These are phyloP conservation scores for Stegostoma tigrinum DNA, from an alignment of 2,113 vertebrate genomes.

Conservation along the genomic window DNA sequence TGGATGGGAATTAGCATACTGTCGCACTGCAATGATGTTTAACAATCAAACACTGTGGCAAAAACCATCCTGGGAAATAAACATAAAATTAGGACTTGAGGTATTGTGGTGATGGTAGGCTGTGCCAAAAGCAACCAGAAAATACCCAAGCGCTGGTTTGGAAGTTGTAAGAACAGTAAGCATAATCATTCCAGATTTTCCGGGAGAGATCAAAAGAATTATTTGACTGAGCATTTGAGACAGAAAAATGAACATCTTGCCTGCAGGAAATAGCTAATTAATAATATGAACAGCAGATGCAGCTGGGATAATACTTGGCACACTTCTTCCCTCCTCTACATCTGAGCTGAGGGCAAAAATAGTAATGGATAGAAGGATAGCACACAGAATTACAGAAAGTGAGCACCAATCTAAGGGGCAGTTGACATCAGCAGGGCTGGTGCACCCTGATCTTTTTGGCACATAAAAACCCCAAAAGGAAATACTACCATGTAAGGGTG, in stretches of 20 bases:
- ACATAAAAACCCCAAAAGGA: background rate
- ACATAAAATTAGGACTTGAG: background rate
- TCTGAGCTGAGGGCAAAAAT: background rate
- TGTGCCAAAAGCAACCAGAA: background rate
- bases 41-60: background rate
- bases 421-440: background rate
- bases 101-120: background rate
- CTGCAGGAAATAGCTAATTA: slow-evolving; percentile 18
- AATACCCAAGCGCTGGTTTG: background rate
- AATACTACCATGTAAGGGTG: background rate
- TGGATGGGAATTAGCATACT: background rate
- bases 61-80: background rate
- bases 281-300: background rate
- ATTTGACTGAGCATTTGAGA: background rate
- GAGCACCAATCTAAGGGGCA: background rate
- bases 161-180: background rate
- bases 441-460: background rate
- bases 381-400: background rate
- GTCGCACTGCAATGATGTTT: background rate
- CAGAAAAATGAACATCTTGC: background rate
- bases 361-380: background rate
- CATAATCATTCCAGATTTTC: background rate
- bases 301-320: background rate
- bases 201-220: background rate
- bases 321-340: background rate